These are phyloP conservation scores for Miichthys miiuy DNA, from an alignment of 2,797 vertebrate genomes.

Conservation along the genomic window DNA sequence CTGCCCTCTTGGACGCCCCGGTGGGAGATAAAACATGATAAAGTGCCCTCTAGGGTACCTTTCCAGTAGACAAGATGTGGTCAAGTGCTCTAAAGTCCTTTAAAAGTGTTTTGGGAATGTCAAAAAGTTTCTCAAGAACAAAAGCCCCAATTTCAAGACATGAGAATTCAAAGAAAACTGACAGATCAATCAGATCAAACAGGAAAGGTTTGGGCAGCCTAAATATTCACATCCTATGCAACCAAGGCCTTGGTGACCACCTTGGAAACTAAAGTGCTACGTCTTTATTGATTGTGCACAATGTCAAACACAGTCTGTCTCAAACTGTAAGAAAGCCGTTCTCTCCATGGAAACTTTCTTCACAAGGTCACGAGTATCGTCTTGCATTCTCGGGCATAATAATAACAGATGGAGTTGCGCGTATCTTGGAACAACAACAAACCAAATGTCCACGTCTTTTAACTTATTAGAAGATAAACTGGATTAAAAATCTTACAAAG, in stretches of 20 bases:
- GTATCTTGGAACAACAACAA: slow-evolving; percentile 9
- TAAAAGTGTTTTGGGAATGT: neutral
- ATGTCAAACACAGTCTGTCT: neutral
- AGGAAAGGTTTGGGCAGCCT: neutral
- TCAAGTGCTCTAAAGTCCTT: too few relatives aligned
- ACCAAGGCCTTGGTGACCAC: neutral
- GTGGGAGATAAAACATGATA: too few relatives aligned
- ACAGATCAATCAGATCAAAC: neutral
- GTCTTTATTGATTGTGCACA: slow-evolving; percentile 28
- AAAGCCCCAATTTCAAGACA: neutral
- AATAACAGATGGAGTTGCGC: slow-evolving; percentile 6
- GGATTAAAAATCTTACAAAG: slow-evolving; percentile 24
- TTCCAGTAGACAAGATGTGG: too few relatives aligned
- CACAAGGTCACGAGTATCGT: slow-evolving; percentile 25
- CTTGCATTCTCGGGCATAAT: slow-evolving; percentile 7
- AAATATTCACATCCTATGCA: neutral
- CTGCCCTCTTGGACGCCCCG: too few relatives aligned
- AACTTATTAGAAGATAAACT: slow-evolving; percentile 14
- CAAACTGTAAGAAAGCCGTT: neutral
- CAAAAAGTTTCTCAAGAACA: neutral
- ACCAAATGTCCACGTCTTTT: slow-evolving; percentile 5
- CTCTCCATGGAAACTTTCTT: neutral
- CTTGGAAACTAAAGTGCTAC: neutral
- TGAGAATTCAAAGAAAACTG: neutral
- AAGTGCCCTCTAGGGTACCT: too few relatives aligned